These are phyloP conservation scores for Zele albiditarsus DNA, from an alignment of 2,888 invertebrate genomes.

Conservation along the genomic window DNA sequence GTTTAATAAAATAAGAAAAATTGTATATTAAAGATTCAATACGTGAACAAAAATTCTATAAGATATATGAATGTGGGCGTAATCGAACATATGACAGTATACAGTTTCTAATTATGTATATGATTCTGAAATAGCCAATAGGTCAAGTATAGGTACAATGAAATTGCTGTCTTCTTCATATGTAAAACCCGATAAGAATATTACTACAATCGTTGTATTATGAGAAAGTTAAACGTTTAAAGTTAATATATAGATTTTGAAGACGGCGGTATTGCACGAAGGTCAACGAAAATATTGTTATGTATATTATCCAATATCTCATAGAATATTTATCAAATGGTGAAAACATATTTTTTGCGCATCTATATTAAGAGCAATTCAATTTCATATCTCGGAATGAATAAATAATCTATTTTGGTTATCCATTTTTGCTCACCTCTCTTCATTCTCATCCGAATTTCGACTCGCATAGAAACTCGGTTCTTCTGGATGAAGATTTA, in stretches of 20 bases:
- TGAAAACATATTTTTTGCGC: background rate
- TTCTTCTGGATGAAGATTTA: slow-evolving; percentile 76
- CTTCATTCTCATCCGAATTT: slow-evolving; percentile 81
- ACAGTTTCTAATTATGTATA: background rate
- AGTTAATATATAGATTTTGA: background rate
- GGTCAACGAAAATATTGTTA: background rate
- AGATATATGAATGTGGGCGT: too few species aligned
- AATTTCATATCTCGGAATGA: background rate
- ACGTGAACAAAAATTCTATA: too few species aligned
- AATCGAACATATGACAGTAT: background rate
- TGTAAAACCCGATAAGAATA: background rate
- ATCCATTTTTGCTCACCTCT: slow-evolving; percentile 77
- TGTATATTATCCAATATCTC: background rate
- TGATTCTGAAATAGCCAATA: background rate
- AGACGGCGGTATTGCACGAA: background rate
- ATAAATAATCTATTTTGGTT: background rate
- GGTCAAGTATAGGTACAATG: background rate
- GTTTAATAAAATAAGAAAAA: background rate
- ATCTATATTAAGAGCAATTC: too few species aligned
- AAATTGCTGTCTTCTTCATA: too few species aligned
- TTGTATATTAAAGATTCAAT: too few species aligned
- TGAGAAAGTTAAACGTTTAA: background rate
- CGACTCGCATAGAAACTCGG: slow-evolving; percentile 88
- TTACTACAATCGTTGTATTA: background rate
- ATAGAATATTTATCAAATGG: background rate